phyloP scores from a whole-genome alignment of 2,797 vertebrate genomes.

The Selene dorsalis region DNA sequence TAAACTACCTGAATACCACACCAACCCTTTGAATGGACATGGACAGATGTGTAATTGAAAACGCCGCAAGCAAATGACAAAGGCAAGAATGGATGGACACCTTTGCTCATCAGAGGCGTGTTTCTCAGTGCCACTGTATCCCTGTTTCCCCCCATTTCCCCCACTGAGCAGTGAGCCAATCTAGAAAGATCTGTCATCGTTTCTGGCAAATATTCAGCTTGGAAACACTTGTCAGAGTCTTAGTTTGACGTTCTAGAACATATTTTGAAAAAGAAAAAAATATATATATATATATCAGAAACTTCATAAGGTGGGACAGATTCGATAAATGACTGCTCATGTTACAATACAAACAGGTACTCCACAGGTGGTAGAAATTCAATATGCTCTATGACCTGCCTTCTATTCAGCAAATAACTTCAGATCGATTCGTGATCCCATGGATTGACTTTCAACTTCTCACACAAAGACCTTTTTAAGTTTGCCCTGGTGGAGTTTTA shows the following conservation, averaged over 20 bases:
- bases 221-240: slow-evolving; percentile 33
- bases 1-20: slow-evolving; percentile 22
- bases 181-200: slow-evolving; percentile 20
- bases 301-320: slow-evolving; percentile 15
- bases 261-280: slow-evolving; percentile 19
- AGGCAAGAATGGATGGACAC: slow-evolving; percentile 38
- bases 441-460: slow-evolving; percentile 72
- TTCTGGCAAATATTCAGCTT: slow-evolving; percentile 20
- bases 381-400: slow-evolving; percentile 53
- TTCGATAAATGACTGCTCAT: slow-evolving; percentile 41
- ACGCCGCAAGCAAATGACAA: neutral
- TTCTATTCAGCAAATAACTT: slow-evolving; percentile 54
- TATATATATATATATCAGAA: too few relatives aligned
- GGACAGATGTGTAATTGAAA: slow-evolving; percentile 3
- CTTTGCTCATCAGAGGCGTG: slow-evolving; percentile 20
- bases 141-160: neutral
- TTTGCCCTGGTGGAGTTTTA: slow-evolving; percentile 43
- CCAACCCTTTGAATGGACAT: slow-evolving; percentile 1
- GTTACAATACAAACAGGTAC: slow-evolving; percentile 41
- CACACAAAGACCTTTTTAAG: slow-evolving; percentile 52
- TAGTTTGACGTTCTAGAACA: slow-evolving; percentile 18
- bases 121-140: neutral
- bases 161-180: slow-evolving; percentile 36
- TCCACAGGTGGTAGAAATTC: slow-evolving; percentile 56
- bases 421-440: slow-evolving; percentile 61